Base-by-base conservation (phyloP, 2,113 vertebrate species). In the Sinocyclocheilus rhinocerous region DNA sequence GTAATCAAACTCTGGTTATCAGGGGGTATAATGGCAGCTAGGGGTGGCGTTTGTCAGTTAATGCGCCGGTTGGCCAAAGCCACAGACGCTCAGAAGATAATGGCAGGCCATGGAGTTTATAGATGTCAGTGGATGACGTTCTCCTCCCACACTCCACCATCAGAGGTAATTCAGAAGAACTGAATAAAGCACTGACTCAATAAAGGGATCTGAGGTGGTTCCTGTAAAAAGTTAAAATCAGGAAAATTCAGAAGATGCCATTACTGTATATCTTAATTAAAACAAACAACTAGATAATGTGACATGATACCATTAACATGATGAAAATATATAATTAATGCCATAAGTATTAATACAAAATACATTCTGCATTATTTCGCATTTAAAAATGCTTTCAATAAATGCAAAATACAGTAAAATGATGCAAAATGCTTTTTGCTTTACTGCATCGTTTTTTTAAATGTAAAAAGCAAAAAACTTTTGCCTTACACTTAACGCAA, bases 1-100 rank as follows among this genome's bases (percentile, higher is more conserved):
- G 36, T 87, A 85, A 81, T 81, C 87, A 79, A 83, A 72, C 67
- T 55, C 36, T 61, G 89, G 85, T 89, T 72, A 83, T 83, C 67
- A 83, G 69, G 50, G 63, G 81, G 33, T 83, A 59, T 72, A 72
- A 83, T 83, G 29, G 67, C 48, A 59, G 69, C 6, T 4, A 83
- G 81, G 65, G 81, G 48, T 55, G 81, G 65, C 18, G 48, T 83
- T 57, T 73, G 81, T 73, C 67, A 73, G 81, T 48, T 72, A 73
- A 83, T 59, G 69, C 20, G 18, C 24, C 6, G 50, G 20, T 57
- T 83, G 69, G 36, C 69, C 67, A 83, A 33, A 83, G 69, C 26
- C 69, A 50, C 48, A 83, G 48, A 72, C 65, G 50, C 18, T 57
- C 69, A 10, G 81, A 83, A 52, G 81, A 83, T 83, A 83, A 83